Percentiles rank a stretch among this genome's conserved stretches.
Conservation (phyloP, 1,140 invertebrate genomes). For the Drosophila teissieri region DNA sequence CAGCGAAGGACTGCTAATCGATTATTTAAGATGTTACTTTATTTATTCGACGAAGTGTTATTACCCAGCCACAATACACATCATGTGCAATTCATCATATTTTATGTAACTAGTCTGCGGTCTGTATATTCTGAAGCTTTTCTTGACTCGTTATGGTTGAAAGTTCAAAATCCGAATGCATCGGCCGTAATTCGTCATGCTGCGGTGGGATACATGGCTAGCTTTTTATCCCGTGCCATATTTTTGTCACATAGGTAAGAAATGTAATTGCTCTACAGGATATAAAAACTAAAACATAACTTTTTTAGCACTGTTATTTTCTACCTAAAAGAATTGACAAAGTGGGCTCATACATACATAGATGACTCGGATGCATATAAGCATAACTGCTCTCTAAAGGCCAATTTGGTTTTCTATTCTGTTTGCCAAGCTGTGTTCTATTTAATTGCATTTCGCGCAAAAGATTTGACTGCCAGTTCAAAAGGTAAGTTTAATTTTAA, state of each 20-base stretch:
- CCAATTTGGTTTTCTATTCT: conserved; percentile 94
- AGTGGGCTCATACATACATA: conserved; percentile 92
- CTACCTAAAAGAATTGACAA: conserved; percentile 88
- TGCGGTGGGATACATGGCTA: conserved; percentile 90
- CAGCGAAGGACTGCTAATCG: conserved; percentile 36
- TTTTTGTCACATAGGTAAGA: conserved; percentile 88
- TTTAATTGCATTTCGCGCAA: conserved; percentile 93
- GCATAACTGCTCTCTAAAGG: conserved; percentile 86
- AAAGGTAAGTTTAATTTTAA: not conserved
- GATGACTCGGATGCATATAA: conserved; percentile 85
- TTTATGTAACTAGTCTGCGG: conserved; percentile 91
- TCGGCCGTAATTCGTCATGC: conserved; percentile 89
- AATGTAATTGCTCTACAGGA: not conserved
- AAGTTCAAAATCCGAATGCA: conserved; percentile 57
- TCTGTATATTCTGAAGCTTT: conserved; percentile 88
- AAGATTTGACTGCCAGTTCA: conserved; percentile 87
- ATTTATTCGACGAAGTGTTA: conserved; percentile 90
- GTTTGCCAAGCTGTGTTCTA: conserved; percentile 96
- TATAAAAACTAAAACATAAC: not conserved
- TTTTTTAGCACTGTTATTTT: conserved; percentile 85
- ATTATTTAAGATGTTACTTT: conserved; percentile 85
- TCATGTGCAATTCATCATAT: conserved; percentile 92
- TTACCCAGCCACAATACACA: conserved; percentile 90
- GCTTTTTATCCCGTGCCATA: conserved; percentile 89
- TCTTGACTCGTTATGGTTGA: conserved; percentile 90